These are phyloP conservation scores for Takifugu rubripes DNA, from an alignment of 2,797 vertebrate genomes.

Conservation along the genomic window DNA sequence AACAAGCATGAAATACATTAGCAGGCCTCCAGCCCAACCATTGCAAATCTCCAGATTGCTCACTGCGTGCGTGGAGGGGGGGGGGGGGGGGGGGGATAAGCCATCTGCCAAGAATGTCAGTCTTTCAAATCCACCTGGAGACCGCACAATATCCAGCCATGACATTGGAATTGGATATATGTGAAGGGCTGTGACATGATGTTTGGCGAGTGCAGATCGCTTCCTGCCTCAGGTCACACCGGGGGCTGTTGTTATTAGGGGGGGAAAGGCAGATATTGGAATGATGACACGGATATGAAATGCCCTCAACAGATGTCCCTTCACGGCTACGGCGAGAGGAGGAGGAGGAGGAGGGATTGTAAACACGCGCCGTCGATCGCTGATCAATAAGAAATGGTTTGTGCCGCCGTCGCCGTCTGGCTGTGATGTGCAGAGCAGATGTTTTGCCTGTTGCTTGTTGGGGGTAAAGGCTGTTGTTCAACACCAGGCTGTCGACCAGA, in stretches of 20 bases:
- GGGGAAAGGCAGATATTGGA: constrained; percentile 39
- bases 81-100: constrained; percentile 25
- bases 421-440: constrained; percentile 46
- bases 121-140: constrained; percentile 64
- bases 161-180: constrained; percentile 63
- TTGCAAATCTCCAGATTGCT: constrained; percentile 71
- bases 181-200: constrained; percentile 58
- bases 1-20: constrained; percentile 79
- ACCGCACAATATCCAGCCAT: constrained; percentile 44
- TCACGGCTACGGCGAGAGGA: constrained; percentile 11
- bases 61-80: constrained; percentile 16
- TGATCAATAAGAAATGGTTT: constrained; percentile 37
- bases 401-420: constrained; percentile 18
- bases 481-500: constrained; percentile 64
- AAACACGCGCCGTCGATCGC: constrained; percentile 21
- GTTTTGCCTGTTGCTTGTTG: constrained; percentile 49
- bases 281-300: constrained; percentile 56
- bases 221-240: constrained; percentile 36
- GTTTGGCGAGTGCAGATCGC: constrained; percentile 67
- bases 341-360: constrained; percentile 1
- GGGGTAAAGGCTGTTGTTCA: constrained; percentile 55
- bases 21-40: constrained; percentile 57
- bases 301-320: constrained; percentile 36
- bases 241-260: constrained; percentile 56
- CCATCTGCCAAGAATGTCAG: constrained; percentile 51